phyloP scores from a whole-genome alignment of 2,113 vertebrate species.

The Myanophis thanlyinensis region DNA sequence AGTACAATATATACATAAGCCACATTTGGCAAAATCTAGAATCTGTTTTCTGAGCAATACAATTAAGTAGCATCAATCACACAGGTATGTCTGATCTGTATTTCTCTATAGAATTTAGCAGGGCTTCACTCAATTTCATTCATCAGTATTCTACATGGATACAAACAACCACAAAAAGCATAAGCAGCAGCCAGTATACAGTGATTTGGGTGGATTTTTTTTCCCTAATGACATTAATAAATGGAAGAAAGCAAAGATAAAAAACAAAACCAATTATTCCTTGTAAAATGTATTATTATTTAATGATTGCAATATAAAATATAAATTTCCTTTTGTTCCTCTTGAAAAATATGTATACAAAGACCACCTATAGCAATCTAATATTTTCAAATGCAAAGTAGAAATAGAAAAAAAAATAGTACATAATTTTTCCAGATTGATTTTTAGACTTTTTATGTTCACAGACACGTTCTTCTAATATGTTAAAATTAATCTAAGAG shows the following conservation, averaged over 20 bases:
- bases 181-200: constrained; percentile 43
- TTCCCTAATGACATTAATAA: constrained; percentile 24
- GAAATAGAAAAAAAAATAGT: constrained; percentile 16
- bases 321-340: constrained; percentile 47
- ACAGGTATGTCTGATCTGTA: constrained; percentile 8
- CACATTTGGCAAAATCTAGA: constrained; percentile 32
- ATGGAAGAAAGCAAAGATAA: constrained; percentile 3
- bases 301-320: constrained; percentile 18
- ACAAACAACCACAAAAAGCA: constrained; percentile 60
- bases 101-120: constrained; percentile 51
- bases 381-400: constrained; percentile 28
- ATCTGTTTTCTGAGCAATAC: constrained; percentile 13
- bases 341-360: constrained; percentile 48
- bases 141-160: constrained; percentile 63
- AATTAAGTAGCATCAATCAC: constrained; percentile 33
- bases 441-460: not conserved
- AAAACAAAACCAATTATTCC: constrained; percentile 28
- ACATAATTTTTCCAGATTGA: not conserved
- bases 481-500: fast-evolving
- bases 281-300: constrained; percentile 23
- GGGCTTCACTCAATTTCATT: constrained; percentile 77
- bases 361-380: constrained; percentile 54
- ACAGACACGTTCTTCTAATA: not conserved
- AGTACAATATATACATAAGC: constrained; percentile 37
- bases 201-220: constrained; percentile 24